These are phyloP conservation scores for Hypomecis atomaria DNA, from an alignment of 2,888 invertebrate species.

Conservation along the genomic window DNA sequence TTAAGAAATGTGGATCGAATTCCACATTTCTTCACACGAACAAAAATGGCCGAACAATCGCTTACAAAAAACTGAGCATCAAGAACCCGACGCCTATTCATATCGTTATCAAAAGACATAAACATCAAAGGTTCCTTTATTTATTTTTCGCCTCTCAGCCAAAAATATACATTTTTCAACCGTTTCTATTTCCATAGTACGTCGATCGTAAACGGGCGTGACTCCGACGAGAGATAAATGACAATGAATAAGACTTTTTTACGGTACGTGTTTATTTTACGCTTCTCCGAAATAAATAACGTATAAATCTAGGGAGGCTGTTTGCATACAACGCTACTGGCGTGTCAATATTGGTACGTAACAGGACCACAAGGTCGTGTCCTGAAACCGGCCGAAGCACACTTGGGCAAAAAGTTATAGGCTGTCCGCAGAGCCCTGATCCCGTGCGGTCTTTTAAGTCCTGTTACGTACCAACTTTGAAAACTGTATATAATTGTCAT, in stretches of 20 bases:
- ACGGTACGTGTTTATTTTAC: constrained; percentile 38
- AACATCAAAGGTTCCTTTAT: constrained; percentile 11
- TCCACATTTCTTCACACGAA: no score
- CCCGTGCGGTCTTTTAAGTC: no score
- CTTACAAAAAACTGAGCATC: background rate
- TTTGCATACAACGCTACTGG: background rate
- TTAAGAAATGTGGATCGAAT: no score
- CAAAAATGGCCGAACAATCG: no score
- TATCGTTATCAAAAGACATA: constrained; percentile 17
- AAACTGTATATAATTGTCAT: no score
- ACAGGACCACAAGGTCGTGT: background rate
- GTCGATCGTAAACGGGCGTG: constrained; percentile 28
- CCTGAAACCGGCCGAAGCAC: background rate
- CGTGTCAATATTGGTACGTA: background rate
- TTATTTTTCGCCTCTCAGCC: constrained; percentile 3
- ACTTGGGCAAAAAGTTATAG: no score
- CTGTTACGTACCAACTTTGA: no score
- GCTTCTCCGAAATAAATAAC: constrained; percentile 37
- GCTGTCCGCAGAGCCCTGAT: no score
- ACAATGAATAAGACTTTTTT: constrained; percentile 33
- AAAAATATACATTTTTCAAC: constrained; percentile 16
- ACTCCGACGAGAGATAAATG: constrained; percentile 35
- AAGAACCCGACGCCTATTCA: constrained; percentile 3
- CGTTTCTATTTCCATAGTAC: constrained; percentile 5
- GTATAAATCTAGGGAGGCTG: constrained; percentile 20